Percentiles rank a stretch among this genome's conserved stretches.
Conservation (phyloP, 2,113 vertebrate species). For the Perca fluviatilis region DNA sequence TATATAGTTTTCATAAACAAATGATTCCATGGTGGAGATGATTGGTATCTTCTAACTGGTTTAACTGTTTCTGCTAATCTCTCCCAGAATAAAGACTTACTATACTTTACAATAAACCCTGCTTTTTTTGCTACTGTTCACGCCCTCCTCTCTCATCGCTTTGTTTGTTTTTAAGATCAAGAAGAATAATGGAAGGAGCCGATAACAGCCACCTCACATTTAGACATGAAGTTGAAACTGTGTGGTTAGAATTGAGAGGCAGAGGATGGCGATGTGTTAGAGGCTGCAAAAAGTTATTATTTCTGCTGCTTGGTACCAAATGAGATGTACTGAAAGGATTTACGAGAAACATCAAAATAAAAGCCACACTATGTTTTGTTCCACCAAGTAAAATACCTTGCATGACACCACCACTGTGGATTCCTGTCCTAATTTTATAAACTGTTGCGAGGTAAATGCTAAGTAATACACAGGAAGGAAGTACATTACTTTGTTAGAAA, state of each 20-base stretch:
- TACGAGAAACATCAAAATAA: conserved; percentile 31
- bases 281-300: conserved; percentile 20
- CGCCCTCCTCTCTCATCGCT: not conserved
- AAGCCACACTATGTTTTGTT: not conserved
- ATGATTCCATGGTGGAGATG: conserved; percentile 1
- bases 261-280: conserved; percentile 19
- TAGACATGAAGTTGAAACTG: conserved; percentile 42
- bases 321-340: conserved; percentile 8
- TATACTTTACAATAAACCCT: conserved; percentile 7
- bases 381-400: not conserved
- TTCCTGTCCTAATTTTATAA: not conserved
- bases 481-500: not conserved
- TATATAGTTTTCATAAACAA: conserved; percentile 2
- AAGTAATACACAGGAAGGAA: too few species aligned
- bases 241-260: conserved; percentile 38
- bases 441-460: not conserved
- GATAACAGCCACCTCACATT: not conserved
- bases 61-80: not conserved
- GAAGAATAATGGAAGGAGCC: conserved; percentile 20
- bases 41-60: not conserved
- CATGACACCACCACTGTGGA: not conserved
- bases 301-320: conserved; percentile 18
- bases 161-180: conserved; percentile 26
- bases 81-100: not conserved
- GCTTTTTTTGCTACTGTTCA: not conserved